Percentiles rank a stretch among this genome's conserved stretches.
phyloP scores from a whole-genome alignment of 2,888 invertebrate genomes.

The Pocota personata region DNA sequence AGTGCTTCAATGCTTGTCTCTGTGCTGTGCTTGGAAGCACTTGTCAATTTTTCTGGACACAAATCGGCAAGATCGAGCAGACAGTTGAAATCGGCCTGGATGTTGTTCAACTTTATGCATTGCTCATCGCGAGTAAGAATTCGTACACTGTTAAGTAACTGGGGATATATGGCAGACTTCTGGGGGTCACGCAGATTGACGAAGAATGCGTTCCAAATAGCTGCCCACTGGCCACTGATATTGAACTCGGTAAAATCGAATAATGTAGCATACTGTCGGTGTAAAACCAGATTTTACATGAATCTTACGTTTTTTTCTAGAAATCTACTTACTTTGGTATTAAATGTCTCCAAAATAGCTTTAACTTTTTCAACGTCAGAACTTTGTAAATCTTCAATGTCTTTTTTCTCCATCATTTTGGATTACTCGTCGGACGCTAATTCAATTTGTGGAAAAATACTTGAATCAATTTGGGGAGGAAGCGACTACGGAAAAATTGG shows the following conservation, averaged over 20 bases:
- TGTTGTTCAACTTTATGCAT: conserved; percentile 86
- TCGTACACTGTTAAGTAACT: conserved; percentile 80
- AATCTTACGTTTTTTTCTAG: neutral
- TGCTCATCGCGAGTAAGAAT: conserved; percentile 90
- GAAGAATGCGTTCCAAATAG: conserved; percentile 81
- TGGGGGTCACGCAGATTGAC: conserved; percentile 78
- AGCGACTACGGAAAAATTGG: conserved; percentile 56
- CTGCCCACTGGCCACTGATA: conserved; percentile 80
- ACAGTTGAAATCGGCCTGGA: conserved; percentile 88
- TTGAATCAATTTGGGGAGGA: conserved; percentile 47
- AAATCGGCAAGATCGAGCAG: conserved; percentile 88
- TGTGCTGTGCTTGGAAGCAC: conserved; percentile 76
- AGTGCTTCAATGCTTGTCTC: conserved; percentile 89
- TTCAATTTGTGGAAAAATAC: conserved; percentile 55
- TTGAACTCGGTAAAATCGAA: conserved; percentile 80
- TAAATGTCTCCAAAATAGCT: conserved; percentile 78
- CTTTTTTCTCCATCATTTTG: conserved; percentile 79
- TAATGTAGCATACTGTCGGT: conserved; percentile 79
- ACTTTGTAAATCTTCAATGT: conserved; percentile 78
- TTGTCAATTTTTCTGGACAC: conserved; percentile 79
- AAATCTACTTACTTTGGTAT: conserved; percentile 78
- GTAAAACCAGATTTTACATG: neutral
- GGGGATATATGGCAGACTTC: conserved; percentile 76
- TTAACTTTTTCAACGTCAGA: conserved; percentile 78
- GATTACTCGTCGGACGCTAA: conserved; percentile 22